Evolutionary conservation across 2,888 invertebrate genomes (phyloP), one percentile per base, ranked within the genome.

Genomic region (Podotricha telesiphe): DNA sequence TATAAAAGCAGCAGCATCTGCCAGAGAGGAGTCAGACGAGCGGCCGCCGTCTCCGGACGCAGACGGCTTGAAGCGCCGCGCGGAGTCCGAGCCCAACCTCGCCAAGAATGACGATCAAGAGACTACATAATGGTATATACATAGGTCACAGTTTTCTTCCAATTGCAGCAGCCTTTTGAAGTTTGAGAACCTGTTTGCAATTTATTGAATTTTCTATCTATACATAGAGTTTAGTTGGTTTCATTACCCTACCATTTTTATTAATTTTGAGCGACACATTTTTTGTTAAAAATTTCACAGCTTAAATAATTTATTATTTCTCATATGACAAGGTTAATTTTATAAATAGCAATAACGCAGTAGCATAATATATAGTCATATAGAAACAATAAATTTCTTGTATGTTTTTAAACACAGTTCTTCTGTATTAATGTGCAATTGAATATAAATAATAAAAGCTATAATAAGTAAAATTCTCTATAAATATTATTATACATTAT

Each of bases 41-140:
- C 79, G 86, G 20, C 82, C 87, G 13, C 75, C 73, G 20, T 82
- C 86, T 1, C 83, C 88, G 10, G 89, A 90, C 79, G 78, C 81
- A 0, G 93, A 93, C 13, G 87, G 88, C 0, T 88, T 94, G 70
- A 94, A 94, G 76, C 91, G 94, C 50, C 91, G 95, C 72, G 94
- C 95, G 3, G 95, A 95, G 80, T 95, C 95, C 1, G 95, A 95
- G 78, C 95, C 95, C 10, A 94, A 94, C 75, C 87, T 95, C 51
- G 93, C 89, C 62, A 93, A 89, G 67, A 87, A 90, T 8, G 94
- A 93, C 51, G 94, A 83, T 77, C 89, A 89, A 40, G 88, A 90
- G 61, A 70, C 83, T 65, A 79, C 86, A 65, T 88, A 87, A 79
- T 15, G 19, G 15, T 50, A 28, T n/a, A n/a, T 28, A 40, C 20